Conservation (phyloP, 1,140 invertebrate genomes). For the Sinella curviseta region DNA sequence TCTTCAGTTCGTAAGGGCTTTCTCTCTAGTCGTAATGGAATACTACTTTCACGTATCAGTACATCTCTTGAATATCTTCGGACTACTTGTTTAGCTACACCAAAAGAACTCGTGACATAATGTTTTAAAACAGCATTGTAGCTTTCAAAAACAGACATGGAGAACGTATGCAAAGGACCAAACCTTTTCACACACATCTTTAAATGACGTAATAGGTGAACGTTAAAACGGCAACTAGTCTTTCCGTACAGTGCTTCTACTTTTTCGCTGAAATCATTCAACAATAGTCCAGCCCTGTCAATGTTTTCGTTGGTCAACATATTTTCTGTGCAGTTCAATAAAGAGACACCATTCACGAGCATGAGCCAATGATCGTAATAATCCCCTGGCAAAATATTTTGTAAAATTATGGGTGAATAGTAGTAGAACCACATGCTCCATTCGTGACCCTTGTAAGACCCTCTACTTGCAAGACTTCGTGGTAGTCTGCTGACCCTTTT, state of each 20-base stretch:
- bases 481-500: not conserved
- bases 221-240: not conserved
- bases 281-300: not conserved
- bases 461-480: not conserved
- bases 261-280: not conserved
- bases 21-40: no score
- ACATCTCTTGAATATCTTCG: no score
- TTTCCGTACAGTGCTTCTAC: not conserved
- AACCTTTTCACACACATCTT: not conserved
- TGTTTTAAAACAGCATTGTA: not conserved
- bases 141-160: not conserved
- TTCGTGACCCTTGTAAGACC: not conserved
- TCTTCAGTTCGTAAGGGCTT: no score
- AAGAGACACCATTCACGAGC: not conserved
- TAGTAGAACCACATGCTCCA: not conserved
- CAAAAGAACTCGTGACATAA: not conserved
- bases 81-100: no score
- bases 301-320: not conserved
- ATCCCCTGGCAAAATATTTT: not conserved
- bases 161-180: not conserved
- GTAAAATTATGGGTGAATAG: not conserved
- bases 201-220: not conserved
- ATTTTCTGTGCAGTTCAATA: not conserved
- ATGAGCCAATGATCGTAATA: not conserved
- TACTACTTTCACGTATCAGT: no score